phyloP scores from a whole-genome alignment of 2,797 vertebrate species.

The Cynodonichthys magdalenae region DNA sequence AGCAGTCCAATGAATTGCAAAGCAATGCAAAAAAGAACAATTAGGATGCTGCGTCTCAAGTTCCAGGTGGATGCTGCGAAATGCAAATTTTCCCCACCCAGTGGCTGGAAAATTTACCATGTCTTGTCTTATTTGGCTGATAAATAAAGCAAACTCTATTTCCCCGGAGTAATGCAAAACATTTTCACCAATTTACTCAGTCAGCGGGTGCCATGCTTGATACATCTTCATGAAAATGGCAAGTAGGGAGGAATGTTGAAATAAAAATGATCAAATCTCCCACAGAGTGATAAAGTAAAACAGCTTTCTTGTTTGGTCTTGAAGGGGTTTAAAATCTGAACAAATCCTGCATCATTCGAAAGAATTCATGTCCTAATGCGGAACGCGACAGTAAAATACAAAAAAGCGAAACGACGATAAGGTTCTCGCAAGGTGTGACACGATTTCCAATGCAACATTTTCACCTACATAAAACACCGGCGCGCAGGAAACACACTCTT shows the following conservation, averaged over 20 bases:
- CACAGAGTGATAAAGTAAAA: conserved; percentile 26
- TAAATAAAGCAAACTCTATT: conserved; percentile 67
- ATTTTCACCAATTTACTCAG: conserved; percentile 61
- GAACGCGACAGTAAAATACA: conserved; percentile 27
- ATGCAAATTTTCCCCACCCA: conserved; percentile 54
- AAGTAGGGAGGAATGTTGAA: conserved; percentile 21
- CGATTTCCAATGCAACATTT: conserved; percentile 15
- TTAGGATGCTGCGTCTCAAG: conserved; percentile 26
- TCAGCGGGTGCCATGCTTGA: conserved; percentile 49
- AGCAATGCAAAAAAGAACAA: conserved; percentile 27
- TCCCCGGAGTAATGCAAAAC: conserved; percentile 53
- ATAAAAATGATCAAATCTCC: conserved; percentile 24
- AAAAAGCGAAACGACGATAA: conserved; percentile 28
- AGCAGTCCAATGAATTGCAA: conserved; percentile 35
- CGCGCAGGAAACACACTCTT: conserved; percentile 20
- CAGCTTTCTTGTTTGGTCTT: conserved; percentile 25
- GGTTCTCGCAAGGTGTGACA: conserved; percentile 6
- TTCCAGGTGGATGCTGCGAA: conserved; percentile 15
- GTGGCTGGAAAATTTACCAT: conserved; percentile 32
- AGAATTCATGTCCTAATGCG: conserved; percentile 19
- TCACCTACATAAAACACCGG: conserved; percentile 16
- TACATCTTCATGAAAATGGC: conserved; percentile 41
- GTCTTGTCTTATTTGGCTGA: conserved; percentile 65
- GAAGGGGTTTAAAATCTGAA: conserved; percentile 24
- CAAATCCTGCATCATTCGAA: background rate